phyloP scores from a whole-genome alignment of 1,140 invertebrate genomes.

The Brachionus sp. region DNA sequence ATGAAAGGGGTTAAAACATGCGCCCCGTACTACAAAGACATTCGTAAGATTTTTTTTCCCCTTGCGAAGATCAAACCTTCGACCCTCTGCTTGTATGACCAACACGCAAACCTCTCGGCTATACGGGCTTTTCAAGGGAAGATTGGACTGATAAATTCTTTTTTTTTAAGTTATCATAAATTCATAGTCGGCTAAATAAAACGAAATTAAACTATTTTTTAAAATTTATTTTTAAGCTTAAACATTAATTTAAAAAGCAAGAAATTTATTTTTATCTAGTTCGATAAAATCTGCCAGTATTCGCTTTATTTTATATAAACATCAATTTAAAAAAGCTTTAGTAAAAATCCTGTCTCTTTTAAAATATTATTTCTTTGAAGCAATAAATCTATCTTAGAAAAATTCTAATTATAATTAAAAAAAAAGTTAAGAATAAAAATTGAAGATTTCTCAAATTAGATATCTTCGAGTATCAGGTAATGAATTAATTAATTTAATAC shows the following conservation, averaged over 20 bases:
- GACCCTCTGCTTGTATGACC: too few relatives aligned
- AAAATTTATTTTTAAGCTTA: too few relatives aligned
- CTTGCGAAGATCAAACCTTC: too few relatives aligned
- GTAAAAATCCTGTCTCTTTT: neutral
- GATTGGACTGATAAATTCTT: too few relatives aligned
- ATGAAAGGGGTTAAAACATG: too few relatives aligned
- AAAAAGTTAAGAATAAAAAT: neutral
- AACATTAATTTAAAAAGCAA: neutral
- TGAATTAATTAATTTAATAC: neutral
- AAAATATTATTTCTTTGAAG: neutral
- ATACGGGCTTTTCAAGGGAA: too few relatives aligned
- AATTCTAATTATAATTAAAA: neutral
- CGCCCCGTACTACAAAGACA: too few relatives aligned
- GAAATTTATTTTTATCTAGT: neutral
- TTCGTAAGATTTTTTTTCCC: too few relatives aligned
- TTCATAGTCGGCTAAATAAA: too few relatives aligned
- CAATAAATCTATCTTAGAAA: neutral
- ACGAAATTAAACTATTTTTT: too few relatives aligned
- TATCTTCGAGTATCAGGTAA: neutral
- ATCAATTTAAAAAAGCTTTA: neutral
- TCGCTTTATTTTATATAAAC: neutral
- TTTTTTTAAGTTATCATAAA: too few relatives aligned
- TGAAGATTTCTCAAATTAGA: neutral
- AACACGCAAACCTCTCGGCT: too few relatives aligned
- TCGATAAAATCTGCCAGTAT: neutral